Evolutionary conservation across 2,888 invertebrate species (phyloP), one percentile per base, ranked within the genome.

Genomic region (Pomacea canaliculata): DNA sequence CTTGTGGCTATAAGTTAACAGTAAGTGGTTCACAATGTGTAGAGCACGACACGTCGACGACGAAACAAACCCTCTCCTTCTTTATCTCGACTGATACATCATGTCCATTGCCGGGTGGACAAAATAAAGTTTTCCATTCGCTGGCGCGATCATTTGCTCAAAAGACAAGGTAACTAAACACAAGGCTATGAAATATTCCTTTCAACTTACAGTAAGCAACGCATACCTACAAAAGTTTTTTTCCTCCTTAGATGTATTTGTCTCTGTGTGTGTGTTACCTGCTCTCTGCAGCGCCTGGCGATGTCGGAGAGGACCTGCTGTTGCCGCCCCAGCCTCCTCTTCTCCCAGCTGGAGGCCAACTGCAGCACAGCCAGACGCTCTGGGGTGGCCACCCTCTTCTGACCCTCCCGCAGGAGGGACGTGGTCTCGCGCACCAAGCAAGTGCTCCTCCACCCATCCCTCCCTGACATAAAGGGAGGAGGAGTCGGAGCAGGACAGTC

Each of bases 241-340:
- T n/a, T n/a, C n/a, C n/a, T n/a, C n/a, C n/a, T n/a, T n/a, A n/a
- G n/a, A n/a, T n/a, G n/a, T n/a, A n/a, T n/a, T n/a, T n/a, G n/a
- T n/a, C n/a, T n/a, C n/a, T n/a, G 37, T 37, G 37, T 37, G 37
- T 37, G 37, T 37, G 37, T 37, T 56, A 73, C 72, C 72, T 88
- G 87, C 77, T 86, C 87, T 16, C 87, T 80, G 72, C 88, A 88
- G 9, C 87, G 78, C 60, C 84, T 84, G 9, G 86, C 82, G 70
- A 88, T 87, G 71, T 88, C 88, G 0, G 82, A 79, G n/a, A 88
- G 78, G 71, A 87, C 85, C 65, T 85, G 85, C 74, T 87, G 88
- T 65, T 87, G 87, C 74, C 86, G 87, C 0, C 88, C 87, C 48
- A 88, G 80, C 2, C 86, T 80, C 10, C 86, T 78, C 60, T 86